Evolutionary conservation across 2,888 invertebrate genomes (phyloP).

Genomic region (Ectemnius lituratus): DNA sequence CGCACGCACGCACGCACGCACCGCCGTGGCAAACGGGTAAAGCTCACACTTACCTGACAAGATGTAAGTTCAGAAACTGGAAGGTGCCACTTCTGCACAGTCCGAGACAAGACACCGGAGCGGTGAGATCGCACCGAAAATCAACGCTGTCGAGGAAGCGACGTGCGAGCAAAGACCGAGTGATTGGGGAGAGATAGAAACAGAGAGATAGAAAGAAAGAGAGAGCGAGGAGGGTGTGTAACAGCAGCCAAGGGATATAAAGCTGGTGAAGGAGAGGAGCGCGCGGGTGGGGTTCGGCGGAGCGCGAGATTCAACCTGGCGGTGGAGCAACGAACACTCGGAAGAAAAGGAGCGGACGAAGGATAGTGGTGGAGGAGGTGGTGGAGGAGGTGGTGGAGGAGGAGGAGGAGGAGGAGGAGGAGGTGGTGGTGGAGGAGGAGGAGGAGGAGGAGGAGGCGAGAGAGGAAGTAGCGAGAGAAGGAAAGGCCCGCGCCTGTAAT

Average conservation of each 20-base stretch:
- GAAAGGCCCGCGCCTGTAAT: neutral
- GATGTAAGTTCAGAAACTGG: conserved; percentile 77
- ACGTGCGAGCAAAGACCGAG: neutral
- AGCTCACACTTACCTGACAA: conserved; percentile 77
- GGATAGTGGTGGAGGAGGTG: neutral
- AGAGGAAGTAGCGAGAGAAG: conserved; percentile 20
- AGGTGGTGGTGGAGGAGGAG: too few species aligned
- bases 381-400: conserved; percentile 7
- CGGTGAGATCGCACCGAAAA: conserved; percentile 73
- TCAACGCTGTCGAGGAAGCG: conserved; percentile 41
- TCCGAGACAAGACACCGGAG: conserved; percentile 77
- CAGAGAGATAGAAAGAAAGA: too few species aligned
- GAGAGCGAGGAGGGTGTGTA: too few species aligned
- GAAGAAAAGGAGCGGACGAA: neutral
- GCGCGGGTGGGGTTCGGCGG: neutral
- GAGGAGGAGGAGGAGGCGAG: neutral
- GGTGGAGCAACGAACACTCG: neutral
- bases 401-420: too few species aligned
- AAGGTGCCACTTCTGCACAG: conserved; percentile 77
- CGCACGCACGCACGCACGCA: conserved; percentile 36
- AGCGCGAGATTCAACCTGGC: neutral
- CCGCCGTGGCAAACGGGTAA: conserved; percentile 32
- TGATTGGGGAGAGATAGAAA: neutral
- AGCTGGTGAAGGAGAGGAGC: neutral
- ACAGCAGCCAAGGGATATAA: too few species aligned